Evolutionary conservation across 2,113 vertebrate species (phyloP), one percentile per base, ranked within the genome.

Genomic region (Phoxinus phoxinus): DNA sequence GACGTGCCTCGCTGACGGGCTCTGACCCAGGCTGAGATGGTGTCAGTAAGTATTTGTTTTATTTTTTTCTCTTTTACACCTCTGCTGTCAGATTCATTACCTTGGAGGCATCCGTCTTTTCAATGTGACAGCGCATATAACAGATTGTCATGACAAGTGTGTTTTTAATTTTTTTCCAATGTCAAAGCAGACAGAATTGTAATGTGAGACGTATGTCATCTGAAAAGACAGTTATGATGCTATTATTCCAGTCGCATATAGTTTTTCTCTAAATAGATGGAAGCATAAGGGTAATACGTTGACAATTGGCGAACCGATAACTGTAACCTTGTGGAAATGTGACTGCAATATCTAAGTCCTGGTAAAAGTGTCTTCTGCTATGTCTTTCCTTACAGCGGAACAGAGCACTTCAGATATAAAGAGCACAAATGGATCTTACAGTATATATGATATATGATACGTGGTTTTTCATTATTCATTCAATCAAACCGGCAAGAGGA

Each of bases 1-100:
- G 82, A 89, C 84, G 53, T 63, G 15, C 87, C 61, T 86, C 90
- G 91, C 73, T 90, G 37, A 13, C 46, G 87, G 85, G 58, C 67
- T 58, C 15, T 56, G 27, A 37, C 76, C 77, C n/a, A 48, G 35
- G 41, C 27, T 7, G 30, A 71, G 73, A 84, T 82, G 84, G 21
- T 85, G 74, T 79, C 73, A 79, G 80, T 74, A 56, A 48, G 53
- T 81, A 69, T 86, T 72, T 81, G 77, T 37, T 46, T 84, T 81
- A 84, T 69, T 48, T 88, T 53, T 72, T 48, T 78, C 59, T 79
- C 48, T 78, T 44, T 81, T 27, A 61, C 37, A 73, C 83, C 32
- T 76, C 17, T 71, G 58, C 44, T 78, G 71, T 46, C 58, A 61
- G 84, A 86, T 86, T 86, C 74, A 89, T 86, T 83, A 85, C 80